Conservation (phyloP, 1,140 invertebrate genomes). For the Micrasema minimum region DNA sequence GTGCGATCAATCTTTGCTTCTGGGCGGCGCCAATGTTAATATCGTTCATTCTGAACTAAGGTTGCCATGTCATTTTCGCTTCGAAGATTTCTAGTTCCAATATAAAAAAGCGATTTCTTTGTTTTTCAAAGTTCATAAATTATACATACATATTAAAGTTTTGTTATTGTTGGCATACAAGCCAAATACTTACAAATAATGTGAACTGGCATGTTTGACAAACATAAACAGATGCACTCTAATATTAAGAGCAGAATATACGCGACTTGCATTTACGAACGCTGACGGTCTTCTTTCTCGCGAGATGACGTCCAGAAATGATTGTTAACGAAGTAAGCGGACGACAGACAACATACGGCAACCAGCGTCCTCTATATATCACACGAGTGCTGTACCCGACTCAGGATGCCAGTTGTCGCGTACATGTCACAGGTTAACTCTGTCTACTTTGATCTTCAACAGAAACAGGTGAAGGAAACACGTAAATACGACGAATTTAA, state of each 20-base stretch:
- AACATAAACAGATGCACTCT: slow-evolving; percentile 8
- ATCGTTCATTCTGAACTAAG: slow-evolving; percentile 36
- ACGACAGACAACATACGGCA: slow-evolving; percentile 1
- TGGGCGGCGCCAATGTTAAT: slow-evolving; percentile 35
- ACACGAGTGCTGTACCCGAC: neutral
- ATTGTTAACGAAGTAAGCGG: neutral
- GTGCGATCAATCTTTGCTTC: slow-evolving; percentile 32
- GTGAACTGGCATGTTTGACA: neutral
- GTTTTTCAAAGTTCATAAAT: too few relatives aligned
- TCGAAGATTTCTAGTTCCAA: neutral
- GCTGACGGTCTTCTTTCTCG: neutral
- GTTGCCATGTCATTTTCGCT: slow-evolving; percentile 29
- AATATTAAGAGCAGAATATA: slow-evolving; percentile 3
- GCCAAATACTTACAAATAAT: too few relatives aligned
- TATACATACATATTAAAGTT: neutral
- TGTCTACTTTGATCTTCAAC: slow-evolving; percentile 31
- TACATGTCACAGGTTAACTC: slow-evolving; percentile 39
- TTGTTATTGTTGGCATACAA: slow-evolving; percentile 3
- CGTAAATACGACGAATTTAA: slow-evolving; percentile 33
- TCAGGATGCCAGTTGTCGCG: slow-evolving; percentile 35
- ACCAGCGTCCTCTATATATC: slow-evolving; percentile 34
- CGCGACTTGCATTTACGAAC: slow-evolving; percentile 4
- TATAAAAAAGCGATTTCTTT: too few relatives aligned
- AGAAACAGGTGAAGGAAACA: slow-evolving; percentile 36
- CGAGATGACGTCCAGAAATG: slow-evolving; percentile 17